Evolutionary conservation across 1,140 invertebrate species (phyloP).

Genomic region (Drosophila pseudoananassae): DNA sequence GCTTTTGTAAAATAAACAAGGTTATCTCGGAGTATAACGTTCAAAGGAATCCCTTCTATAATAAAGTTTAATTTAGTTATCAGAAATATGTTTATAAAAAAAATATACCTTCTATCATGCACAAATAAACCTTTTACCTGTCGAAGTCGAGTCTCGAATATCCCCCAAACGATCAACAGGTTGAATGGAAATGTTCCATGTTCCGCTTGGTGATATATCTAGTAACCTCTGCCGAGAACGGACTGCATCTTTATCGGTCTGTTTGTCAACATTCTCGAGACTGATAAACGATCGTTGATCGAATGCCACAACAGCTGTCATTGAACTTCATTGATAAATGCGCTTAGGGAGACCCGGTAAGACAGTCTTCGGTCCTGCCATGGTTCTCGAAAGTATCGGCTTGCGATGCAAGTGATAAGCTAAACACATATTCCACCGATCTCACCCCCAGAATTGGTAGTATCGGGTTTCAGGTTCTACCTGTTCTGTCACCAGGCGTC

Average conservation of each 20-base stretch:
- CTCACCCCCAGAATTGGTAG: slow-evolving; percentile 30
- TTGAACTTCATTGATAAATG: slow-evolving; percentile 81
- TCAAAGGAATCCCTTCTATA: background rate
- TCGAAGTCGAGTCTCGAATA: slow-evolving; percentile 2
- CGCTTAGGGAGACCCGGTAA: slow-evolving; percentile 15
- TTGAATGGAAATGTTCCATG: slow-evolving; percentile 30
- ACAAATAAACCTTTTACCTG: slow-evolving; percentile 1
- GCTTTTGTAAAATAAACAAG: background rate
- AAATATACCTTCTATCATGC: background rate
- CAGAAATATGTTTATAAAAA: background rate
- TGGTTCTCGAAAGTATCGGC: slow-evolving; percentile 45
- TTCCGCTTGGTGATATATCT: slow-evolving; percentile 18
- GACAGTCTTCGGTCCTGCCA: background rate
- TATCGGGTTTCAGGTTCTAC: slow-evolving; percentile 59
- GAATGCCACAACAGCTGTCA: slow-evolving; percentile 68
- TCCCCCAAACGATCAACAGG: slow-evolving; percentile 21
- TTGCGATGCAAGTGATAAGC: slow-evolving; percentile 70
- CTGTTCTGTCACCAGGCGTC: slow-evolving; percentile 33
- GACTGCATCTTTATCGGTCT: slow-evolving; percentile 54
- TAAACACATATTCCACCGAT: slow-evolving; percentile 53
- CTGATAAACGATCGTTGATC: slow-evolving; percentile 75
- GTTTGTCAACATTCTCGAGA: slow-evolving; percentile 61
- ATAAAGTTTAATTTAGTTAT: background rate
- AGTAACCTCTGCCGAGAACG: slow-evolving; percentile 8
- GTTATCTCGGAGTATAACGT: background rate